Percentiles rank a stretch among this genome's conserved stretches.
Conservation (phyloP, 2,113 vertebrate species). For the Melanerpes formicivorus region DNA sequence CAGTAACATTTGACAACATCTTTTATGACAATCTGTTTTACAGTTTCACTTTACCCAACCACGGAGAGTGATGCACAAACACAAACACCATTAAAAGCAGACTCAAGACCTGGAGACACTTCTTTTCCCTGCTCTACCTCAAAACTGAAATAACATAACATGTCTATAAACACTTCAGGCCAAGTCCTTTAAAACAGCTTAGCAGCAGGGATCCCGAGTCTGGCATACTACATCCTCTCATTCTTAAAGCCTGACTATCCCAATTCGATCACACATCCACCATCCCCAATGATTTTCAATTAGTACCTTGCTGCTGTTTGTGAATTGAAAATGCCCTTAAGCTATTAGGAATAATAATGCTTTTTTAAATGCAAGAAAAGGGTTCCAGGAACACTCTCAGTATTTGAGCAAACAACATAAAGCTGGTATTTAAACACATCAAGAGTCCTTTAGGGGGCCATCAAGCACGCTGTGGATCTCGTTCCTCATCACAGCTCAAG, state of each 20-base stretch:
- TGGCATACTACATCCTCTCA: not conserved
- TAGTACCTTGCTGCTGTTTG: not conserved
- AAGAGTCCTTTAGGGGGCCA: not conserved
- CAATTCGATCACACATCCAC: not conserved
- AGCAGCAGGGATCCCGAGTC: not conserved
- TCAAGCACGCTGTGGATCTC: no score
- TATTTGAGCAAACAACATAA: not conserved
- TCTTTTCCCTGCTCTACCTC: not conserved
- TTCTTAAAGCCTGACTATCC: not conserved
- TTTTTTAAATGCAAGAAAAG: not conserved
- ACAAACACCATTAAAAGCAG: not conserved
- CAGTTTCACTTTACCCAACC: not conserved
- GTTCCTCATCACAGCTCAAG: fast-evolving
- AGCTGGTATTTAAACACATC: fast-evolving
- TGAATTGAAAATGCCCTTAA: fast-evolving
- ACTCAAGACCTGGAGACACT: not conserved
- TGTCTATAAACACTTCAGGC: not conserved
- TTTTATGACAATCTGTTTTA: not conserved
- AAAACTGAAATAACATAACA: not conserved
- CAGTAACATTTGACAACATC: fast-evolving
- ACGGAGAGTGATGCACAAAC: not conserved
- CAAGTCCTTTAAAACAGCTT: not conserved
- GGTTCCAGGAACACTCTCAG: not conserved
- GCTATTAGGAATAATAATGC: not conserved
- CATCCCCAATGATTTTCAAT: fast-evolving